Evolutionary conservation across 2,113 vertebrate genomes (phyloP).

Genomic region (Cyprinodon variegatus): DNA sequence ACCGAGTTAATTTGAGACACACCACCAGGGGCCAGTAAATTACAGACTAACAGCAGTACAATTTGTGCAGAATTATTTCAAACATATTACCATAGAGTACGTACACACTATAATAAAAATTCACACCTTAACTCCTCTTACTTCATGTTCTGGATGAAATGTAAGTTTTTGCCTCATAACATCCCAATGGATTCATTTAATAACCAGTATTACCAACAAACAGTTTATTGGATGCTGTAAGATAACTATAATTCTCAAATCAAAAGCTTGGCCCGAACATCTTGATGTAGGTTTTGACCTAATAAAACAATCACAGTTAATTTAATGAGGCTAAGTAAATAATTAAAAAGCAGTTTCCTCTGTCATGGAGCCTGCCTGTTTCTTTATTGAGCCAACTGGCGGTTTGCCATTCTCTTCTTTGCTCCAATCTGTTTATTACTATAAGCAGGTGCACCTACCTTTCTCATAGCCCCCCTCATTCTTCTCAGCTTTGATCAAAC

Average conservation of each 20-base stretch:
- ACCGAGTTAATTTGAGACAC: slow-evolving; percentile 15
- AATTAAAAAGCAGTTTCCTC: neutral
- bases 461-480: too few relatives aligned
- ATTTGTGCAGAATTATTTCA: slow-evolving; percentile 5
- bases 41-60: slow-evolving; percentile 12
- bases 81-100: neutral
- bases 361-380: too few relatives aligned
- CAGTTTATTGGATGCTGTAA: slow-evolving; percentile 47
- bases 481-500: too few relatives aligned
- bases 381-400: too few relatives aligned
- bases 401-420: too few relatives aligned
- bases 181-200: slow-evolving; percentile 37
- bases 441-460: too few relatives aligned
- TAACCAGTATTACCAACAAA: slow-evolving; percentile 34
- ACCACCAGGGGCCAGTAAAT: slow-evolving; percentile 46
- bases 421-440: too few relatives aligned
- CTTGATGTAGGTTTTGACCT: slow-evolving; percentile 35
- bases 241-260: slow-evolving; percentile 30
- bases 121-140: slow-evolving; percentile 33
- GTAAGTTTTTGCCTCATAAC: slow-evolving; percentile 18
- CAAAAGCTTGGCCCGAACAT: slow-evolving; percentile 27
- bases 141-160: slow-evolving; percentile 33
- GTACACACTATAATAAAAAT: neutral
- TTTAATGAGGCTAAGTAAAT: slow-evolving; percentile 7
- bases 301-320: slow-evolving; percentile 25